Base-by-base conservation (phyloP, 2,888 invertebrate genomes). In the Octonoba sinensis region DNA sequence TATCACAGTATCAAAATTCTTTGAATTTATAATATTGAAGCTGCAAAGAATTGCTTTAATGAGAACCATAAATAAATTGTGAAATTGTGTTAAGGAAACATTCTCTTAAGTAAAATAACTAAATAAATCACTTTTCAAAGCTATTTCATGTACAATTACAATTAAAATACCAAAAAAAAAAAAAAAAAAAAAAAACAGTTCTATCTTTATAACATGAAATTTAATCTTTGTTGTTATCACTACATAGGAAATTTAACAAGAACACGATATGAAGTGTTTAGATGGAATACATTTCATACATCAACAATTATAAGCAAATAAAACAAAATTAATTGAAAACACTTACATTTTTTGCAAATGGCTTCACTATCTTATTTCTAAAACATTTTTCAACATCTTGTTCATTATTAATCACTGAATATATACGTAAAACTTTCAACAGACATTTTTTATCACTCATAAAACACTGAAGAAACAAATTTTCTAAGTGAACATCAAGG, bases 331-430 rank as follows among this genome's bases (percentile, higher is more conserved):
- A 8, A 8, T 1, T 6, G 11, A 36, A 60, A 49, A 20, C 54
- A 22, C 85, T 72, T 82, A 89, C 88, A 87, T 91, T 91, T 86
- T 92, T 91, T 87, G 95, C 89, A 74, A 91, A 90, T 4, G 93
- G 93, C 57, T 91, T 90, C 16, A 95, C 91, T 11, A 94, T 90
- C 87, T 93, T 91, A 84, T 91, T 91, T 84, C 92, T 90, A 85
- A 95, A 92, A 3, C 93, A 90, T 78, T 90, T 89, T 88, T 96
- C 95, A 0, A 94, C 94, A 86, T 93, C 92, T 67, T 86, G 87
- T 69, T 92, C 91, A 88, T 92, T 92, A 86, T 93, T 92, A 84
- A 95, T 91, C 46, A 92, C 91, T 11, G 92, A 90, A 84, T 93
- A 91, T 71, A 91, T 90, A 84, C 91, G 88, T 91, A 89, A 86